Evolutionary conservation across 2,113 vertebrate species (phyloP).

Genomic region (Macrotis lagotis): DNA sequence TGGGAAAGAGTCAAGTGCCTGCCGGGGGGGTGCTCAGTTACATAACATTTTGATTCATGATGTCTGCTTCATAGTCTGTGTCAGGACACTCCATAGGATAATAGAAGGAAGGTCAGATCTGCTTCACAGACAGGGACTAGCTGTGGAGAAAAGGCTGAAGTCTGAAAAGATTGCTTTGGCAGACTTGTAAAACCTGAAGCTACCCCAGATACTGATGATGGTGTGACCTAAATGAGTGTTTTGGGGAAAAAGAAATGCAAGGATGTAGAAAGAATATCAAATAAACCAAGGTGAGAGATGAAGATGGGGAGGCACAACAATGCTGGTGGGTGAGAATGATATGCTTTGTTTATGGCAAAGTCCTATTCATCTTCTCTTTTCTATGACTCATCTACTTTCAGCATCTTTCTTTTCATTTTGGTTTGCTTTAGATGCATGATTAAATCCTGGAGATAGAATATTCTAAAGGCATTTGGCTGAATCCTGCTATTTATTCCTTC

Average conservation of each 20-base stretch:
- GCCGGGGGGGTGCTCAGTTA: background rate
- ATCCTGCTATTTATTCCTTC: background rate
- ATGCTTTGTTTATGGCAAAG: background rate
- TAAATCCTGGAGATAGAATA: background rate
- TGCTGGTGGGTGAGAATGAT: background rate
- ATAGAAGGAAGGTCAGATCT: background rate
- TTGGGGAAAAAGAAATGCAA: background rate
- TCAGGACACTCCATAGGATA: background rate
- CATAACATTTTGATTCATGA: background rate
- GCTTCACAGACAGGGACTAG: background rate
- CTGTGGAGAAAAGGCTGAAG: background rate
- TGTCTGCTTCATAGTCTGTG: conserved; percentile 32
- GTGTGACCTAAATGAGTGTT: background rate
- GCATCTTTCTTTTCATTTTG: background rate
- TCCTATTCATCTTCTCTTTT: background rate
- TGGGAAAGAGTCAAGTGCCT: background rate
- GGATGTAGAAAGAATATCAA: background rate
- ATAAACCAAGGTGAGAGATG: background rate
- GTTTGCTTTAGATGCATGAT: background rate
- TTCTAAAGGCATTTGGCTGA: background rate
- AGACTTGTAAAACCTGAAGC: background rate
- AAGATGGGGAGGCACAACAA: background rate
- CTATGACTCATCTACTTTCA: background rate
- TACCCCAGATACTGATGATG: background rate
- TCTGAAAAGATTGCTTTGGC: background rate